A percentile compares a stretch with the other conserved stretches of the same genome.
Evolutionary conservation across 2,797 vertebrate genomes (phyloP).

Genomic region (Argentina silus): DNA sequence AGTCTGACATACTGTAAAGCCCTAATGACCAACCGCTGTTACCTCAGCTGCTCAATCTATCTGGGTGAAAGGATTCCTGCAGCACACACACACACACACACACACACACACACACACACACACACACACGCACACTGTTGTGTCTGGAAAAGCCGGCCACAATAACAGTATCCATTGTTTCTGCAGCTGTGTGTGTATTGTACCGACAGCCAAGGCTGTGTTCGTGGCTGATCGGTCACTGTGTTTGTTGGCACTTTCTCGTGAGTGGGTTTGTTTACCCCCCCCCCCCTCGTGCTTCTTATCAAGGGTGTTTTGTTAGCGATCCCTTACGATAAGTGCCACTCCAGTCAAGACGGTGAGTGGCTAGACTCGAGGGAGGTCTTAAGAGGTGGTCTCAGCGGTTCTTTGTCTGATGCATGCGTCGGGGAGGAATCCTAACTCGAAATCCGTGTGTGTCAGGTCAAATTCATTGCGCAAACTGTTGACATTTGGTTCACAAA

Average conservation of each 20-base stretch:
- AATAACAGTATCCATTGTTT: background rate
- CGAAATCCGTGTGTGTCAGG: no score
- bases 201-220: background rate
- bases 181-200: background rate
- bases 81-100: background rate
- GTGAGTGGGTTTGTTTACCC: background rate
- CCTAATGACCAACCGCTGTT: background rate
- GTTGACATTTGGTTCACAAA: no score
- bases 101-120: background rate
- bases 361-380: background rate
- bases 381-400: no score
- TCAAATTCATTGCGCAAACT: no score
- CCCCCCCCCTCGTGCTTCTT: background rate
- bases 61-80: background rate
- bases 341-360: background rate
- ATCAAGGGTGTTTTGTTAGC: slow-evolving; percentile 2
- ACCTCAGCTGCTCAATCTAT: slow-evolving; percentile 12
- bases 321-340: background rate
- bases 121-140: background rate
- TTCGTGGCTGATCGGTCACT: background rate
- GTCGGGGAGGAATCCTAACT: no score
- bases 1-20: background rate
- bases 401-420: no score
- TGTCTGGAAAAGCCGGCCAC: background rate
- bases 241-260: background rate